Percentiles rank a stretch among this genome's conserved stretches.
These are phyloP conservation scores for Anguilla marmorata DNA, from an alignment of 2,797 vertebrate genomes.

Conservation along the genomic window DNA sequence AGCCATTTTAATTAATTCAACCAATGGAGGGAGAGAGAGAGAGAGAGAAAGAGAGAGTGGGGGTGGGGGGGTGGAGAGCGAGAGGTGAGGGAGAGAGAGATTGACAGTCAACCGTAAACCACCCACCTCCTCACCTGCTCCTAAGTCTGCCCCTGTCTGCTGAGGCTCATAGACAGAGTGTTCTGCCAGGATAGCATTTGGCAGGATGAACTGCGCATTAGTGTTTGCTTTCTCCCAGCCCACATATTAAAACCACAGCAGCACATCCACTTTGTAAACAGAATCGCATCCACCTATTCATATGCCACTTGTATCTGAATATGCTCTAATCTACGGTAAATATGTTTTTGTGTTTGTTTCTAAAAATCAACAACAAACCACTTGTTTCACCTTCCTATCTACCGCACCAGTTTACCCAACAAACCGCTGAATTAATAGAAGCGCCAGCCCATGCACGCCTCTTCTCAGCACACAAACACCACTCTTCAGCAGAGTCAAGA, in stretches of 20 bases:
- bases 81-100: neutral
- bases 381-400: neutral
- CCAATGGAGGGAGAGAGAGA: neutral
- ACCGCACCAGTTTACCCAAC: neutral
- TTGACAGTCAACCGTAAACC: neutral
- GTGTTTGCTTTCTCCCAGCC: neutral
- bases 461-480: neutral
- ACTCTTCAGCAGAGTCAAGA: neutral
- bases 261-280: neutral
- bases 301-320: neutral
- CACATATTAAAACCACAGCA: constrained; percentile 5
- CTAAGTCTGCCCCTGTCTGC: neutral
- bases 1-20: neutral
- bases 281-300: neutral
- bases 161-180: constrained; percentile 10
- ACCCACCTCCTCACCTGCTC: neutral
- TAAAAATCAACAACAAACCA: neutral
- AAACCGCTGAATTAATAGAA: neutral
- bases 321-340: neutral
- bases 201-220: constrained; percentile 18
- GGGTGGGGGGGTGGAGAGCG: neutral
- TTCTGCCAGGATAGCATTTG: constrained; percentile 17
- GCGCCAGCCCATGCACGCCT: too few species aligned
- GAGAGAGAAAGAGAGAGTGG: neutral
- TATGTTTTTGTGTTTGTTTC: neutral